Base-by-base conservation (phyloP, 2,797 vertebrate species). In the Sphaeramia orbicularis region DNA sequence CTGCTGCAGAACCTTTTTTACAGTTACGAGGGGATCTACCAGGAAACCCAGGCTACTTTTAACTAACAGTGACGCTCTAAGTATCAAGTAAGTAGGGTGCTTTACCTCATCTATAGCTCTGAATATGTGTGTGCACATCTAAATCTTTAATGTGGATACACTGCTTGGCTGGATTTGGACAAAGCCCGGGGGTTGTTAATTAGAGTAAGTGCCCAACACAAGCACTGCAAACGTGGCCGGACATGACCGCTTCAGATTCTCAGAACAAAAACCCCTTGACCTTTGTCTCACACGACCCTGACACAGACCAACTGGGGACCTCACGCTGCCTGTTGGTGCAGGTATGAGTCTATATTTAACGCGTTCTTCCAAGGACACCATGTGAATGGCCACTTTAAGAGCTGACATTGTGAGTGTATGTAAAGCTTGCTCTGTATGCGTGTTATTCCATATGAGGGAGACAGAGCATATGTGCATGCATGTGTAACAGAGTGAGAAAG, bases 201-300 rank as follows among this genome's bases (percentile, higher is more conserved):
- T 83, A 89, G 86, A 83, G 70, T 40, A 66, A 90, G 89, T 86
- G 89, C 81, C 83, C 68, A 42, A 63, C 60, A 9, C 4, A 18
- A 64, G 27, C 27, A 6, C n/a, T 0, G 6, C 42, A 40, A 65
- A 57, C 47, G 4, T 38, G 71, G 24, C 16, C 43, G 32, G 64
- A 55, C 0, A 9, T 40, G 55, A 53, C 64, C 1, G 40, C 49
- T 55, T 60, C 8, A 8, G 21, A 27, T 42, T 61, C 61, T 37
- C 16, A 43, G 36, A 63, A 48, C 30, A 35, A 56, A 18, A 42
- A 42, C 48, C 15, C 37, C 16, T 55, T 15, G 48, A 49, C 15
- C 59, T 53, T 24, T 40, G 15, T 49, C 53, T 48, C 63, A 30
- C 59, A 10, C 65, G 37, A 58, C 45, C 47, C 7, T 4, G 21